Evolutionary conservation across 1,140 invertebrate genomes (phyloP).

Genomic region (Ostrea denselamellosa): DNA sequence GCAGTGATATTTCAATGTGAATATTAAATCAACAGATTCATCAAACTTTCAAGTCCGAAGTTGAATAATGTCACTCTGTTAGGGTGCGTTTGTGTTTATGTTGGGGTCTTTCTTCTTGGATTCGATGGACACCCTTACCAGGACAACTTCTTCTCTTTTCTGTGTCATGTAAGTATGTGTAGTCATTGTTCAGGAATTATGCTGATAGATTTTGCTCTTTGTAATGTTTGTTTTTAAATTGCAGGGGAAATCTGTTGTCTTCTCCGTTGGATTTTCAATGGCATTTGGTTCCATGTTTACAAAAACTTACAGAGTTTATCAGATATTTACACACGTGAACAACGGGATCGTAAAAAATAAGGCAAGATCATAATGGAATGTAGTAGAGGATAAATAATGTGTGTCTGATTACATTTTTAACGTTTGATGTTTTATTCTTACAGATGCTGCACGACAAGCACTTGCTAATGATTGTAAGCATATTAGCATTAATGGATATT

Average conservation of each 20-base stretch:
- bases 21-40: constrained; percentile 72
- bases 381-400: not conserved
- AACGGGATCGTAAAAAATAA: constrained; percentile 95
- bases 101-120: constrained; percentile 83
- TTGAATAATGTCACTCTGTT: constrained; percentile 78
- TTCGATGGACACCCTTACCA: constrained; percentile 88
- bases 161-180: constrained; percentile 85
- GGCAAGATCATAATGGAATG: constrained; percentile 70
- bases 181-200: not conserved
- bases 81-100: constrained; percentile 78
- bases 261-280: constrained; percentile 98
- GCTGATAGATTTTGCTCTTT: not conserved
- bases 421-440: not conserved
- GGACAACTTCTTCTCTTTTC: constrained; percentile 85
- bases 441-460: constrained; percentile 99
- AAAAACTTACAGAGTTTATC: constrained; percentile 98
- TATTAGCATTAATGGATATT: constrained; percentile 93
- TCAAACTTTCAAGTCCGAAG: constrained; percentile 79
- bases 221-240: not conserved
- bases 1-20: not conserved
- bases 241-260: constrained; percentile 90
- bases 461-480: constrained; percentile 97
- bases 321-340: constrained; percentile 94
- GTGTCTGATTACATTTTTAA: not conserved
- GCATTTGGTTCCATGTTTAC: constrained; percentile 99